Percentiles rank a stretch among this genome's conserved stretches.
These are phyloP conservation scores for Lamproptera curius DNA, from an alignment of 2,888 invertebrate species.

Conservation along the genomic window DNA sequence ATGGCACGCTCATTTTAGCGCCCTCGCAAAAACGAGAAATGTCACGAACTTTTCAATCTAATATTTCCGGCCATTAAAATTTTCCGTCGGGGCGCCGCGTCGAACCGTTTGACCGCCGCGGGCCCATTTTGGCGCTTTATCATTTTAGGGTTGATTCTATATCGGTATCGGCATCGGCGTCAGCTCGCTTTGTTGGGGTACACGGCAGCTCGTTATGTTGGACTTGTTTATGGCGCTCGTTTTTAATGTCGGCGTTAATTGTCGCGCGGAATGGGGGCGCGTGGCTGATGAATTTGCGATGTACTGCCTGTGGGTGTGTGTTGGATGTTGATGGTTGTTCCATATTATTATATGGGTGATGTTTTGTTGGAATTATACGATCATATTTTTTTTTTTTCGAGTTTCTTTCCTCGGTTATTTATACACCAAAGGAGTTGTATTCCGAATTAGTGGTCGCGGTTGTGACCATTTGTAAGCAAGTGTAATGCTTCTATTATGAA, in stretches of 20 bases:
- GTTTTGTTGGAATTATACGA: no score
- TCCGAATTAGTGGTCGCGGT: neutral
- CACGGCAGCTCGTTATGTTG: no score
- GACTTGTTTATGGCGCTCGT: neutral
- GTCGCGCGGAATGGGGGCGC: neutral
- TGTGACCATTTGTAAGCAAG: no score
- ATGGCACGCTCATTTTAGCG: conserved; percentile 19
- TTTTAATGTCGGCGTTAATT: neutral
- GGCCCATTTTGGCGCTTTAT: conserved; percentile 18
- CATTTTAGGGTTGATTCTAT: conserved; percentile 18
- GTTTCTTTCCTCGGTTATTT: no score
- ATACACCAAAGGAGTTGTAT: no score
- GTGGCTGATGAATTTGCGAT: no score
- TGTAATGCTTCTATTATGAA: no score
- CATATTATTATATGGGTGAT: no score
- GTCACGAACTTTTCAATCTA: conserved; percentile 27
- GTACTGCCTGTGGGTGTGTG: no score
- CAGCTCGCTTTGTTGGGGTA: neutral
- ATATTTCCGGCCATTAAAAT: conserved; percentile 28
- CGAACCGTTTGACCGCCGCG: conserved; percentile 20
- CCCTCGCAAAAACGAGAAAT: conserved; percentile 23
- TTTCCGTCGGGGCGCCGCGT: conserved; percentile 11
- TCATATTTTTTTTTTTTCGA: no score
- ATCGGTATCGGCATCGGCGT: conserved; percentile 8
- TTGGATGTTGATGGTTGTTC: no score